Conservation (phyloP, 2,888 invertebrate genomes). For the Melieria crassipennis region DNA sequence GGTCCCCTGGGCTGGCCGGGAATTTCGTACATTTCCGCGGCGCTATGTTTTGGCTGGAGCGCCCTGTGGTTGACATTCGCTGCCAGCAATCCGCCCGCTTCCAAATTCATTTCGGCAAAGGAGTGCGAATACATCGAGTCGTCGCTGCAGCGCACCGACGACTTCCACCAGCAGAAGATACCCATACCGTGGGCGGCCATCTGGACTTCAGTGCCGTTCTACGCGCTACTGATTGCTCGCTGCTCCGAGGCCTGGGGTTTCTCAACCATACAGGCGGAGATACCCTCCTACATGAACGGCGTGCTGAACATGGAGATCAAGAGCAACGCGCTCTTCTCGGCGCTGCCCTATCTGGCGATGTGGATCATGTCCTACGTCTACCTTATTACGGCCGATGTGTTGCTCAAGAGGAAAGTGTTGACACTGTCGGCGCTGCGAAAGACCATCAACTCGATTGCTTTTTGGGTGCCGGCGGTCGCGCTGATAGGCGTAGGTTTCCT, state of each 20-base stretch:
- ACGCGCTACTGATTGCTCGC: constrained; percentile 69
- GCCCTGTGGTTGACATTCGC: constrained; percentile 69
- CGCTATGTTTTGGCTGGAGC: constrained; percentile 67
- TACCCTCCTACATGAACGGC: constrained; percentile 73
- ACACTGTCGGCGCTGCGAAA: constrained; percentile 59
- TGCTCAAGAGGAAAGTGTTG: constrained; percentile 62
- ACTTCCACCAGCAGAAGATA: constrained; percentile 52
- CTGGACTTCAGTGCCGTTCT: constrained; percentile 73
- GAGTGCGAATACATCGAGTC: constrained; percentile 72
- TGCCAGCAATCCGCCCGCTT: constrained; percentile 70
- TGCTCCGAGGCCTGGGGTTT: constrained; percentile 76
- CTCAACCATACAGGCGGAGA: constrained; percentile 73
- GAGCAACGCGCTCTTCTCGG: constrained; percentile 67
- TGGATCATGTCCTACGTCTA: constrained; percentile 66
- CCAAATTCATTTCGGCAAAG: constrained; percentile 68
- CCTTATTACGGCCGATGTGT: constrained; percentile 65
- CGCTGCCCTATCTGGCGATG: constrained; percentile 68
- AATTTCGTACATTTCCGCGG: constrained; percentile 72
- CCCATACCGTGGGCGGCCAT: constrained; percentile 74
- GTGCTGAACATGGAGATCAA: constrained; percentile 72
- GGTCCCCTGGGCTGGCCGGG: constrained; percentile 73
- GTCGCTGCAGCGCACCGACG: constrained; percentile 54
- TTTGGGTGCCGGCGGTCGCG: constrained; percentile 68
- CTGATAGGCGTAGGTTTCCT: constrained; percentile 68
- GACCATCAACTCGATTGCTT: constrained; percentile 55